Percentiles rank a stretch among this genome's conserved stretches.
These are phyloP conservation scores for Lobophora halterata DNA, from an alignment of 2,888 invertebrate genomes.

Conservation along the genomic window DNA sequence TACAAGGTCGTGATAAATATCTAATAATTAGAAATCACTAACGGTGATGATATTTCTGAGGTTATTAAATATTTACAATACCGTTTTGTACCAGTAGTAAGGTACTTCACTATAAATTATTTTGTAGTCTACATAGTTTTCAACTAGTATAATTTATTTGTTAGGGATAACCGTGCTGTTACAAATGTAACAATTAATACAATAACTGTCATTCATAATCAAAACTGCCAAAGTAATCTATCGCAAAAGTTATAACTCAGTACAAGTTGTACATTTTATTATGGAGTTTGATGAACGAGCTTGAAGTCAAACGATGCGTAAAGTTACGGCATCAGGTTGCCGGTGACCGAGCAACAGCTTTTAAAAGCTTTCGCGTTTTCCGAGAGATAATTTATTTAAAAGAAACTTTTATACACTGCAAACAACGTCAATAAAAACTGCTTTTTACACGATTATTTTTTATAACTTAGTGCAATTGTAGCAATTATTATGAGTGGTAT, in stretches of 20 bases:
- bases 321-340: slow-evolving; percentile 18
- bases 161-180: no score
- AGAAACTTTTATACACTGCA: slow-evolving; percentile 14
- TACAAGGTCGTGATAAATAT: no score
- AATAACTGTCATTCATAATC: slow-evolving; percentile 5
- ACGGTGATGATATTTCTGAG: no score
- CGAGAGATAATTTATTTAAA: slow-evolving; percentile 12
- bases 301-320: slow-evolving; percentile 24
- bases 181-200: not conserved
- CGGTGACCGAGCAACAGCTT: slow-evolving; percentile 23
- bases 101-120: no score
- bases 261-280: slow-evolving; percentile 10
- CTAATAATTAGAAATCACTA: no score
- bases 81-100: no score
- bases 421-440: slow-evolving; percentile 1
- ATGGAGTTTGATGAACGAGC: slow-evolving; percentile 26
- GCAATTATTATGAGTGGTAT: no score
- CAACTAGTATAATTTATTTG: no score
- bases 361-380: slow-evolving; percentile 25
- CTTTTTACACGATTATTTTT: no score
- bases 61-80: no score
- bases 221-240: slow-evolving; percentile 5
- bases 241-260: slow-evolving; percentile 7
- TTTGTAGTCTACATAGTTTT: no score
- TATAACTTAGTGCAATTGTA: no score